Evolutionary conservation across 2,888 invertebrate species (phyloP).

Genomic region (Drosophila diplacantha): DNA sequence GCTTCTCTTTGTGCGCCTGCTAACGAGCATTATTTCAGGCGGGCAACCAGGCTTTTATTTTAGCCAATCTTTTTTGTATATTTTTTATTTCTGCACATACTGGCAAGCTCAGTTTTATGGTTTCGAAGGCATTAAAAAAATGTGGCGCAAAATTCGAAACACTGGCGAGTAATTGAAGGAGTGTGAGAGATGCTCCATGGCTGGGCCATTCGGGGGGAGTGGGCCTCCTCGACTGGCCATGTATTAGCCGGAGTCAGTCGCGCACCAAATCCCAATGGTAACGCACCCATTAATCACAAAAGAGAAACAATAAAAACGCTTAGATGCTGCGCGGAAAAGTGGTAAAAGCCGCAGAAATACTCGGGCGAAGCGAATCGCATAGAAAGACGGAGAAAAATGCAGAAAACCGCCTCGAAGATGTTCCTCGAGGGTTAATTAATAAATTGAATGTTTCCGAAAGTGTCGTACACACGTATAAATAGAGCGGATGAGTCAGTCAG

Average conservation of each 20-base stretch:
- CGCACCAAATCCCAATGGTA: conserved; percentile 75
- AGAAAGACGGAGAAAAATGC: conserved; percentile 1
- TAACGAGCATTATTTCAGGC: conserved; percentile 49
- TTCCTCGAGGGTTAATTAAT: conserved; percentile 30
- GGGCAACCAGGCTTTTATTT: conserved; percentile 39
- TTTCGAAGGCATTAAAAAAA: conserved; percentile 42
- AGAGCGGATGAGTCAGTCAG: conserved; percentile 19
- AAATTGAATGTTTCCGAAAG: conserved; percentile 17
- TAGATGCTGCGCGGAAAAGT: conserved; percentile 26
- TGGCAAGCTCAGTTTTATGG: conserved; percentile 37
- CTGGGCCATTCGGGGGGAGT: conserved; percentile 2
- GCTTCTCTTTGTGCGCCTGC: conserved; percentile 29
- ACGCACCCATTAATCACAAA: conserved; percentile 69
- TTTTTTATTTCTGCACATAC: conserved; percentile 39
- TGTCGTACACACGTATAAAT: conserved; percentile 3
- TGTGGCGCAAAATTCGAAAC: conserved; percentile 63
- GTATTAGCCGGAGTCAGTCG: conserved; percentile 53
- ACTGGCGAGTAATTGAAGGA: conserved; percentile 61
- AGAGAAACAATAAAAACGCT: conserved; percentile 37
- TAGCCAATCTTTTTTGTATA: conserved; percentile 21
- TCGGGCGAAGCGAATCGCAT: conserved; percentile 4
- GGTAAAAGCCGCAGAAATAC: conserved; percentile 18
- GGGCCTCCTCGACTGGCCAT: conserved; percentile 4
- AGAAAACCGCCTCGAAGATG: conserved; percentile 17
- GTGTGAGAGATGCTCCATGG: conserved; percentile 46